phyloP scores from a whole-genome alignment of 2,888 invertebrate species.

The Caenorhabditis macrosperma region DNA sequence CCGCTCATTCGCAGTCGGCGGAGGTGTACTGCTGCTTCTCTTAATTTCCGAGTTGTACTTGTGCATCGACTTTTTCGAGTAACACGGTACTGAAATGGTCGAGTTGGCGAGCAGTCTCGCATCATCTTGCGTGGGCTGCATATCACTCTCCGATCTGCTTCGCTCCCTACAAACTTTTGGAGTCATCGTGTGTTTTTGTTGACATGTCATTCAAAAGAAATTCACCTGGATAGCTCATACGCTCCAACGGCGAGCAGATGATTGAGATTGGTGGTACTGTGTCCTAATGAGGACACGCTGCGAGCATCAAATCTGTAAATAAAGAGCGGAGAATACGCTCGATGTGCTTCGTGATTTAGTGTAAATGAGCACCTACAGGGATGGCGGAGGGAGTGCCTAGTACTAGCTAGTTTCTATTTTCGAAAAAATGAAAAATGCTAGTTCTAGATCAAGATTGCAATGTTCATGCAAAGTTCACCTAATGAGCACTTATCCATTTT shows the following conservation, averaged over 20 bases:
- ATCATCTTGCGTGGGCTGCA: conserved; percentile 70
- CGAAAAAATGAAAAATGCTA: not conserved
- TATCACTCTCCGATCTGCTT: conserved; percentile 78
- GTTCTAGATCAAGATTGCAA: not conserved
- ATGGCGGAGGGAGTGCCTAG: no score
- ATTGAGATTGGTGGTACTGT: conserved; percentile 44
- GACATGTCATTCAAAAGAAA: not conserved
- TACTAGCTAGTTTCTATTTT: no score
- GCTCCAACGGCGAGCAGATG: conserved; percentile 46
- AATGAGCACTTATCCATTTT: not conserved
- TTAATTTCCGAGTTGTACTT: conserved; percentile 71
- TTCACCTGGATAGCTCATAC: conserved; percentile 41
- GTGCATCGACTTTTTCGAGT: conserved; percentile 73
- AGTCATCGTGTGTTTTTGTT: not conserved
- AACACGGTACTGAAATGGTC: conserved; percentile 74
- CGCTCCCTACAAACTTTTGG: conserved; percentile 68
- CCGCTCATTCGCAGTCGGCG: conserved; percentile 59
- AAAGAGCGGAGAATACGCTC: no score
- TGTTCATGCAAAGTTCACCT: not conserved
- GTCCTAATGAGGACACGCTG: conserved; percentile 49
- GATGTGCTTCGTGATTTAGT: no score
- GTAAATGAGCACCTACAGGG: no score
- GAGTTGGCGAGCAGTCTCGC: conserved; percentile 66
- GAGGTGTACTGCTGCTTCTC: conserved; percentile 62
- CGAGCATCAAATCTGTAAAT: conserved; percentile 48